These are phyloP conservation scores for Hystrix cristata DNA, from an alignment of 2,113 vertebrate genomes.

Conservation along the genomic window DNA sequence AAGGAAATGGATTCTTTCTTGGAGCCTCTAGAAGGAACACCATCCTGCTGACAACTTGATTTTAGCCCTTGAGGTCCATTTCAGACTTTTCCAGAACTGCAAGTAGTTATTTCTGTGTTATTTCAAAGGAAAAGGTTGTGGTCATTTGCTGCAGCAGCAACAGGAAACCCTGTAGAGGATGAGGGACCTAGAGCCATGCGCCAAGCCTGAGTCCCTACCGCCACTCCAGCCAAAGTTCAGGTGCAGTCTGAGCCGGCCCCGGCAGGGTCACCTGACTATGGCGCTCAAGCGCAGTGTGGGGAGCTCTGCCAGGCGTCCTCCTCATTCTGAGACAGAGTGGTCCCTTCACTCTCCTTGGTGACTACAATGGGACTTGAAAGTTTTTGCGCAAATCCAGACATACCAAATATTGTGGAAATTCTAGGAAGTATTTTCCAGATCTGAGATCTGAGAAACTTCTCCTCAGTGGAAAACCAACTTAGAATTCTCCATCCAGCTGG, in stretches of 20 bases:
- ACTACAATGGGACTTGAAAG: background rate
- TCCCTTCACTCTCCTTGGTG: rapidly evolving
- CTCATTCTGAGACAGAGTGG: too few species aligned
- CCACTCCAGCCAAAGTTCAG: background rate
- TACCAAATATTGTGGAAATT: background rate
- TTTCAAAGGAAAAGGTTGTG: background rate
- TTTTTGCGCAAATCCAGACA: background rate
- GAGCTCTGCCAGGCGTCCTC: background rate
- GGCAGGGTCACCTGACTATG: rapidly evolving
- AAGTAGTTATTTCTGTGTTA: background rate
- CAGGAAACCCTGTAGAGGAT: background rate
- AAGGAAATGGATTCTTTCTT: background rate
- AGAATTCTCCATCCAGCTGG: rapidly evolving
- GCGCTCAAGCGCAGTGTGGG: rapidly evolving
- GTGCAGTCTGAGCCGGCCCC: background rate
- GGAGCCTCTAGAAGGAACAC: rapidly evolving
- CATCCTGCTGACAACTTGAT: background rate
- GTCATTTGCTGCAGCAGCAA: background rate
- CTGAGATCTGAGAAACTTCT: background rate
- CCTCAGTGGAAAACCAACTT: background rate
- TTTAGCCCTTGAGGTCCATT: background rate
- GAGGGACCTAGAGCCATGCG: rapidly evolving
- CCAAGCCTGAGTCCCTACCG: rapidly evolving
- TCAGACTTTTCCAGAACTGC: background rate
- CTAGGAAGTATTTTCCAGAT: background rate